These are phyloP conservation scores for Cherax destructor DNA, from an alignment of 1,140 invertebrate species.

Conservation along the genomic window DNA sequence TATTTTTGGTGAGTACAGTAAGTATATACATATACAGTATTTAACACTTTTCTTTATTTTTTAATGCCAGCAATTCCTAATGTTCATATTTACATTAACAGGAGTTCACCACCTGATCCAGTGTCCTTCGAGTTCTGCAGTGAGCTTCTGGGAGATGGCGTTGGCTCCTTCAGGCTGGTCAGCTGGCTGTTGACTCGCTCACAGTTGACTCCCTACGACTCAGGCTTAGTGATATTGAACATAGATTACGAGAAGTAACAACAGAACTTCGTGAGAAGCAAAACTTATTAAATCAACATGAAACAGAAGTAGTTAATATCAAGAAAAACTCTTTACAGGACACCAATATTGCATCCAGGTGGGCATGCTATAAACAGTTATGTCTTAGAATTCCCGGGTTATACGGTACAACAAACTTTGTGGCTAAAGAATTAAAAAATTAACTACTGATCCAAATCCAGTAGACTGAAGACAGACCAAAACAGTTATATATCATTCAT, in stretches of 20 bases:
- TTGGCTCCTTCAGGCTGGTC: conserved; percentile 83
- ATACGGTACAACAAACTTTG: too few species aligned
- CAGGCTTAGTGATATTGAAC: conserved; percentile 86
- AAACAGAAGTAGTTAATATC: conserved; percentile 74
- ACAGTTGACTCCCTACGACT: conserved; percentile 90
- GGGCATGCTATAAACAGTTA: neutral
- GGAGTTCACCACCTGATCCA: conserved; percentile 83
- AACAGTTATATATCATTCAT: too few species aligned
- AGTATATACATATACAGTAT: neutral
- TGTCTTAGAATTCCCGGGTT: neutral
- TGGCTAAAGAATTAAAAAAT: too few species aligned
- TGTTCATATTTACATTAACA: conserved; percentile 73
- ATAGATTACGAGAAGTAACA: conserved; percentile 80
- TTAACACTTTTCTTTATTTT: neutral
- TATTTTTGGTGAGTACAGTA: neutral
- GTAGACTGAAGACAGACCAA: too few species aligned
- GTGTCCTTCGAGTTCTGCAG: conserved; percentile 89
- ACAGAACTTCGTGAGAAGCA: conserved; percentile 74
- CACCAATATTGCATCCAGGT: conserved; percentile 60
- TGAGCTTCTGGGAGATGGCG: conserved; percentile 83
- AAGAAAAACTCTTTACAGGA: conserved; percentile 71
- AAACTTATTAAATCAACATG: conserved; percentile 74
- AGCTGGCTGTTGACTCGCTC: conserved; percentile 91
- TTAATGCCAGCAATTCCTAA: neutral
- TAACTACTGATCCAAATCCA: too few species aligned